These are phyloP conservation scores for Hirudo medicinalis DNA, from an alignment of 1,140 invertebrate species.

Conservation along the genomic window DNA sequence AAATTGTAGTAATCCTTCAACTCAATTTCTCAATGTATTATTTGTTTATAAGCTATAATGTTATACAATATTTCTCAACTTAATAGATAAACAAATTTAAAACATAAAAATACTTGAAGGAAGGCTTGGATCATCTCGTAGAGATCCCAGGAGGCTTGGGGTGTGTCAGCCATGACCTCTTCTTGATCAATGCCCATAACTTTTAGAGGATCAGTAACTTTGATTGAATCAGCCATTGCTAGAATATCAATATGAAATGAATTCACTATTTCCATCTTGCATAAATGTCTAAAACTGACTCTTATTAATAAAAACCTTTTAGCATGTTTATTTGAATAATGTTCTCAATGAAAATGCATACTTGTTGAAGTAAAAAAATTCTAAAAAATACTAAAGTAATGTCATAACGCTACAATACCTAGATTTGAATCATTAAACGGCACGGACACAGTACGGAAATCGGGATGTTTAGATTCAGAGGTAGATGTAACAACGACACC, in stretches of 20 bases:
- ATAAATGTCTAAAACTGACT: constrained; percentile 9
- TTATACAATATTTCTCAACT: too few species aligned
- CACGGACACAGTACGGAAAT: constrained; percentile 20
- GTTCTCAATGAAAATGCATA: too few species aligned
- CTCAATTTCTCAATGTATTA: not conserved
- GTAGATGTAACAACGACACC: too few species aligned
- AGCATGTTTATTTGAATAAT: too few species aligned
- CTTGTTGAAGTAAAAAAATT: too few species aligned
- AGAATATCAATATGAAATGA: constrained; percentile 18
- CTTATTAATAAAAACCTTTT: too few species aligned
- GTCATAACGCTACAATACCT: too few species aligned
- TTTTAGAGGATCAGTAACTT: constrained; percentile 12
- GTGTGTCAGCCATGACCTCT: not conserved
- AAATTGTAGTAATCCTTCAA: not conserved
- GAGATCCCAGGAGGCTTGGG: constrained; percentile 37
- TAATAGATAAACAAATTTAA: not conserved
- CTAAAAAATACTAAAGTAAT: too few species aligned
- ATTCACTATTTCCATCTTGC: constrained; percentile 12
- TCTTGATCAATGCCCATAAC: not conserved
- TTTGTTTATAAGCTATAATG: not conserved
- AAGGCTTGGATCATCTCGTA: constrained; percentile 42
- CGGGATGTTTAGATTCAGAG: constrained; percentile 1
- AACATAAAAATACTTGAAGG: constrained; percentile 33
- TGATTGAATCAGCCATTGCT: constrained; percentile 22
- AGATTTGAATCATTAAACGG: too few species aligned